Evolutionary conservation across 2,797 vertebrate species (phyloP), one percentile per base, ranked within the genome.

Genomic region (Sebastes steindachneri): DNA sequence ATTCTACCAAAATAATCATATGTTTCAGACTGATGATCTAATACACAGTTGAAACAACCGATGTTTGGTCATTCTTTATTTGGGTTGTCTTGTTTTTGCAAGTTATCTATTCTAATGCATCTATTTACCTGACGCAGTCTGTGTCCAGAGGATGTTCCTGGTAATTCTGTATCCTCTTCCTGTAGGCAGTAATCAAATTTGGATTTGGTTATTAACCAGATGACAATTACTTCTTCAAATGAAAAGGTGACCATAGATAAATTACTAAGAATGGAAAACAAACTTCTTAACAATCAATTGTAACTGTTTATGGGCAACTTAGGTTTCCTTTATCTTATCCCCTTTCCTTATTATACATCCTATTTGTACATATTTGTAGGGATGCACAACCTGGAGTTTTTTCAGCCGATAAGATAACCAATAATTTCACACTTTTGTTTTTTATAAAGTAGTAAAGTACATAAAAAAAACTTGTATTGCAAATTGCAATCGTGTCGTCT

Each of bases 61-160:
- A 21, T 21, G 51, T 53, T 53, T 21, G 51, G 51, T 53, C 19
- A 53, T 53, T 53, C 51, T 51, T 51, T n/a, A 51, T n/a, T 19
- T 45, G 15, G 41, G 41, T 45, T 45, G 41, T 45, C 15, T 48
- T 48, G 45, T 48, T 48, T 48, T 48, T 65, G 19, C 48, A 23
- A 8, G 23, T 51, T 48, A 21, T 28, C 4, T 35, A 9, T 65
- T 31, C 35, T 64, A 41, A 48, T 51, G 7, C 9, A 33, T 75
- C 4, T 9, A 41, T 60, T 75, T 93, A 96, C 96, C 95, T 96
- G 95, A 68, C 94, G 94, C 29, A 95, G 81, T 68, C 94, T 89
- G 75, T 93, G 94, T 86, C 92, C 94, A 48, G 93, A 91, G 17
- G 96, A 97, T 1, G 96, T 95, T 75, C 96, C 95, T 31, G 96